phyloP scores from a whole-genome alignment of 2,888 invertebrate genomes.

The Argyresthia albistria region DNA sequence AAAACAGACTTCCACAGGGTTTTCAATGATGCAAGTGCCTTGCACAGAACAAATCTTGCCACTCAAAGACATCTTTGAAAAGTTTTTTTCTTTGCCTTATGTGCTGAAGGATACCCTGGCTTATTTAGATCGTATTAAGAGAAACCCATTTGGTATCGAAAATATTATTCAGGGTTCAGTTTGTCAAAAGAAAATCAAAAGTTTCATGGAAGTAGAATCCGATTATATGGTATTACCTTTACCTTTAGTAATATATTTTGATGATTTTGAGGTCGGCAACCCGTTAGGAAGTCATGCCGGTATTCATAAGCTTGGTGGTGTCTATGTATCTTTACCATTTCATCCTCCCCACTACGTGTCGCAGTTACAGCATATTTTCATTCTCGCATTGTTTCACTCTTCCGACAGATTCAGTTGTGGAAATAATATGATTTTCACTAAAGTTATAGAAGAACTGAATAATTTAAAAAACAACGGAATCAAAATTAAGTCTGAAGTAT shows the following conservation, averaged over 20 bases:
- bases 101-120: constrained; percentile 7
- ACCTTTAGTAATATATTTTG: neutral
- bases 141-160: constrained; percentile 4
- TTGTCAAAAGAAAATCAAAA: constrained; percentile 5
- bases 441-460: constrained; percentile 7
- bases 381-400: constrained; percentile 7
- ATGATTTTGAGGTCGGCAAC: constrained; percentile 4
- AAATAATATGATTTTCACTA: constrained; percentile 4
- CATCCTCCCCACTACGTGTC: constrained; percentile 1
- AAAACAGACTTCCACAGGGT: neutral
- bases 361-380: neutral
- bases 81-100: constrained; percentile 7
- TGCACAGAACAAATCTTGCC: constrained; percentile 8
- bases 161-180: constrained; percentile 7
- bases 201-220: neutral
- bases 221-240: neutral
- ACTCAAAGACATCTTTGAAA: constrained; percentile 3
- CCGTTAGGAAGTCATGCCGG: constrained; percentile 5
- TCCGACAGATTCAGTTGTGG: constrained; percentile 6
- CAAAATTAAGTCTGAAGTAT: neutral
- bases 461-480: neutral
- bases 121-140: constrained; percentile 5
- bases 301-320: constrained; percentile 4
- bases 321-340: neutral
- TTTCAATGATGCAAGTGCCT: neutral